Conservation (phyloP, 1,140 invertebrate genomes). For the Anoplolepis gracilipes region DNA sequence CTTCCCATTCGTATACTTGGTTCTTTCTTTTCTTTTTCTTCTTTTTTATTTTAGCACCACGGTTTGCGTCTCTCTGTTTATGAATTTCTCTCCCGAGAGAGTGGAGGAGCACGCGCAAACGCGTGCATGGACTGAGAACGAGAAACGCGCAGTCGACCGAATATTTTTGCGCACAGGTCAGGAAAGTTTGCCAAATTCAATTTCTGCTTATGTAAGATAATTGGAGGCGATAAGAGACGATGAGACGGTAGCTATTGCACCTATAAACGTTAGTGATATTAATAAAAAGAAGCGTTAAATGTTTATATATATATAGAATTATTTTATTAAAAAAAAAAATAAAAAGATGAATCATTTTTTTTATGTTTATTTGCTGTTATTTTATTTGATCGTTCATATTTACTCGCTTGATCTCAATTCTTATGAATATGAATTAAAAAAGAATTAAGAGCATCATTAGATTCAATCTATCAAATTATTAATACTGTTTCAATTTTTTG, state of each 20-base stretch:
- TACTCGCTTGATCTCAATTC: too few species aligned
- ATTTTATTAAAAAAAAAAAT: too few species aligned
- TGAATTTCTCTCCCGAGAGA: slow-evolving; percentile 8
- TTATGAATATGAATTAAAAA: too few species aligned
- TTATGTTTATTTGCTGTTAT: too few species aligned
- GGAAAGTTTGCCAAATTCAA: slow-evolving; percentile 35
- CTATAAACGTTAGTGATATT: background rate
- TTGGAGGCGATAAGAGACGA: background rate
- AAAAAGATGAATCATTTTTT: too few species aligned
- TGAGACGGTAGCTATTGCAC: background rate
- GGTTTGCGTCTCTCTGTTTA: slow-evolving; percentile 11
- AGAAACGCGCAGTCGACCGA: slow-evolving; percentile 44
- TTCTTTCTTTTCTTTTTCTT: slow-evolving; percentile 41
- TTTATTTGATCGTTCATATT: too few species aligned
- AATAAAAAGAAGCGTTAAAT: too few species aligned
- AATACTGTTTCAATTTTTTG: background rate
- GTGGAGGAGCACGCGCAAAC: background rate
- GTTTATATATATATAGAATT: too few species aligned
- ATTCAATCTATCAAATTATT: background rate
- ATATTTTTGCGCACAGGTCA: slow-evolving; percentile 33
- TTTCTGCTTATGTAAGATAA: slow-evolving; percentile 14
- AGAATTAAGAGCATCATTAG: background rate
- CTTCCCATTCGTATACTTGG: background rate
- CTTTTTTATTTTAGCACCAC: too few species aligned
- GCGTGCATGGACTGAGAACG: slow-evolving; percentile 17